Base-by-base conservation (phyloP, 2,888 invertebrate species). In the Notodonta ziczac region DNA sequence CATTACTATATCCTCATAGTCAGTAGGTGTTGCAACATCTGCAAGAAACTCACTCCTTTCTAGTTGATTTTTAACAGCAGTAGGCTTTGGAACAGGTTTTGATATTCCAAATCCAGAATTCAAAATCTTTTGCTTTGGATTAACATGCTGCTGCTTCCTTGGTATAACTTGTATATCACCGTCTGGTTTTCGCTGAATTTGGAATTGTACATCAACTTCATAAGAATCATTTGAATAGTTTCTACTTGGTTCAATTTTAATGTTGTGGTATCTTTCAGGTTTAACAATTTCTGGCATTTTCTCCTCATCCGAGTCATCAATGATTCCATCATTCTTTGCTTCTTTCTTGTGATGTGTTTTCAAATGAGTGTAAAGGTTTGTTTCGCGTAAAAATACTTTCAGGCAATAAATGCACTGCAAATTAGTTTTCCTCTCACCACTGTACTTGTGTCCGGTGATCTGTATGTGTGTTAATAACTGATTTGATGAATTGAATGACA, bases 401-500 rank as follows among this genome's bases (percentile, higher is more conserved):
- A 95, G 94, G 81, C 98, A 98, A 80, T 97, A 97, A 57, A 96
- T 95, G 85, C 98, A 95, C 70, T 95, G 94, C 57, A 94, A 89
- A 70, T 91, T 93, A 55, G 84, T 81, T 74, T 92, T 91, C 72
- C 80, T 93, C 10, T 93, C 91, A 50, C 86, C 77, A 73, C 82
- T 82, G 59, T 87, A 87, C 74, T 92, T 94, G 75, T 95, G 95
- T 0, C 94, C 94, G 7, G 95, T 95, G 50, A 90, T 91, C 78
- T 95, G 94, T 71, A 95, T 93, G 74, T 96, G 95, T 53, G 76
- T 69, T 42, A 92, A 80, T 14, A 95, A 81, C 58, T 90, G 83
- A 56, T 74, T 82, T 35, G 93, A 84, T 55, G 88, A 83, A 56
- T 74, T 76, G 76, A 95, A 96, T 65, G 92, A 83, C n/a, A 93